Evolutionary conservation across 2,113 vertebrate genomes (phyloP), one percentile per base, ranked within the genome.

Genomic region (Nestor notabilis): DNA sequence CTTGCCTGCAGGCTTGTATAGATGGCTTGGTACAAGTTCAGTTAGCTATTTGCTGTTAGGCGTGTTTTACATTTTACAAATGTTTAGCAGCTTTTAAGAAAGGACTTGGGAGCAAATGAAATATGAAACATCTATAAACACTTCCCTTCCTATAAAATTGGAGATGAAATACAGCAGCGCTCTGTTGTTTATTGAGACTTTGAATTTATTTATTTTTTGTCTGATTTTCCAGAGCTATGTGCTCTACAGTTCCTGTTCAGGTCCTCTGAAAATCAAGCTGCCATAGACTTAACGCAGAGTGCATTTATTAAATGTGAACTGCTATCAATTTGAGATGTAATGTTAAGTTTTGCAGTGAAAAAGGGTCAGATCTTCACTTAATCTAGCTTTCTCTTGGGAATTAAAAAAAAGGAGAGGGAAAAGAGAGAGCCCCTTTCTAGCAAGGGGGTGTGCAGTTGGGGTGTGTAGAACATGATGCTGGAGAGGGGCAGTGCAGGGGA

Each of bases 221-320:
- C 28, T 39, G 39, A 27, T 95, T 64, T 83, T 87, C 46, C 24
- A 14, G 10, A 33, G 44, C 9, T 25, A 25, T 76, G 10, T 69
- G 28, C 70, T 85, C 56, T 56, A 18, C 5, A 19, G 21, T 28
- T 90, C 35, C 27, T 3, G 4, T 33, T 83, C 27, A 35, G 33
- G 61, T 61, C 17, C 10, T 79, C 53, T 77, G 84, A 79, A 72
- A 77, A 69, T 49, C 44, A 61, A 82, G 44, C 61, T 41, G 31
- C 27, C 17, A 2, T 20, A 41, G 39, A 19, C 47, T 64, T 82
- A 0, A 1, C 9, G 49, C 0, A 0, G 4, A 1, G 13, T 46
- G 47, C 23, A 7, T 53, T 82, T 81, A 27, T 50, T 84, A 49
- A 43, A 78, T 47, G 10, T 0, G 15, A 56, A 23, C 44, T 41